phyloP scores from a whole-genome alignment of 2,888 invertebrate genomes.

The Idaea straminata region DNA sequence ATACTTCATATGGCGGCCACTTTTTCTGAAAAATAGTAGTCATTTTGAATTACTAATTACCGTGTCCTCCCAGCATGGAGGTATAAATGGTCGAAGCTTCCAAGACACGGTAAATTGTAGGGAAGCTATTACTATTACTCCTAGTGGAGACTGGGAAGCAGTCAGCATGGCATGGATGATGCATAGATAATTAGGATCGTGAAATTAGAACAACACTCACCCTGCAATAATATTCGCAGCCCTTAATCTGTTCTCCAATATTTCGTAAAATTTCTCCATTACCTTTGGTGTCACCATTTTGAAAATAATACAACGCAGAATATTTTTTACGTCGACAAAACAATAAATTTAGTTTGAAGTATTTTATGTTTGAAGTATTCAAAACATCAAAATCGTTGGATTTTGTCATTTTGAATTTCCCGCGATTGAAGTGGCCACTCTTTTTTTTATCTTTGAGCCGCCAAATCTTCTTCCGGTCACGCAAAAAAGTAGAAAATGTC shows the following conservation, averaged over 20 bases:
- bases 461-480: too few species aligned
- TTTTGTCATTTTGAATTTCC: background rate
- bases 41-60: too few species aligned
- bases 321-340: too few species aligned
- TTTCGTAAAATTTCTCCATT: slow-evolving; percentile 32
- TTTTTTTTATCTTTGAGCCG: too few species aligned
- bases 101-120: too few species aligned
- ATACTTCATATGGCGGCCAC: slow-evolving; percentile 89
- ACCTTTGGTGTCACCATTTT: slow-evolving; percentile 1
- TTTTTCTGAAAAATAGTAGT: slow-evolving; percentile 52
- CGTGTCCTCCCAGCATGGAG: too few species aligned
- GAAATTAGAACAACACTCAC: slow-evolving; percentile 31
- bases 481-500: too few species aligned
- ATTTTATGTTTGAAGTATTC: background rate
- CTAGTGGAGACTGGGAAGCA: too few species aligned
- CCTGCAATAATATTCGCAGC: slow-evolving; percentile 48
- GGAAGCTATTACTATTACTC: too few species aligned
- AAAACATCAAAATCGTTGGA: background rate
- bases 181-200: background rate
- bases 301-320: background rate
- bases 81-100: too few species aligned
- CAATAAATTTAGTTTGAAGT: too few species aligned
- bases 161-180: too few species aligned
- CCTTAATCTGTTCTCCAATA: slow-evolving; percentile 38
- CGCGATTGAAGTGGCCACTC: background rate